Evolutionary conservation across 2,113 vertebrate genomes (phyloP).

Genomic region (Protobothrops flavoviridis): DNA sequence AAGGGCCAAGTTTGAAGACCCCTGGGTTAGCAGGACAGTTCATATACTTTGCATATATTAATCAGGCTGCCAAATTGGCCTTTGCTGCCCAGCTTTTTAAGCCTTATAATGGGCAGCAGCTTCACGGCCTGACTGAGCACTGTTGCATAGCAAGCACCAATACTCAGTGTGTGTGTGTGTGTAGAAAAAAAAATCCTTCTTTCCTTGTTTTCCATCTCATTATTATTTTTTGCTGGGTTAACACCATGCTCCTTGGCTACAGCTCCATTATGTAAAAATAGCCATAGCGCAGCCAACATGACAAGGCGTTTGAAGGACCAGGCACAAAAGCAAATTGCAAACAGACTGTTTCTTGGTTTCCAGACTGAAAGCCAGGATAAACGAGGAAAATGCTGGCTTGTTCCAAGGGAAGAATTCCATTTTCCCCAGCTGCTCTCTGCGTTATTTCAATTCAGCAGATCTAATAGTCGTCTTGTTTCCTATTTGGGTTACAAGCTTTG

Average conservation of each 20-base stretch:
- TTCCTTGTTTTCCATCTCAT: not conserved
- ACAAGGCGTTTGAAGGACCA: not conserved
- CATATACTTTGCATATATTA: too few relatives aligned
- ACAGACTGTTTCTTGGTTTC: not conserved
- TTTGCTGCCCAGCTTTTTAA: not conserved
- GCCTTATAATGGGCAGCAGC: not conserved
- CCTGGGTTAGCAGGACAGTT: too few relatives aligned
- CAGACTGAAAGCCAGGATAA: not conserved
- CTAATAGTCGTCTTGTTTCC: not conserved
- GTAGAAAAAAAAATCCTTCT: too few relatives aligned
- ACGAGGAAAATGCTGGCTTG: not conserved
- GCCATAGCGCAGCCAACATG: not conserved
- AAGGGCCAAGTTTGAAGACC: too few relatives aligned
- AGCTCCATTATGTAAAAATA: not conserved
- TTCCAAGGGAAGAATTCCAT: too few relatives aligned
- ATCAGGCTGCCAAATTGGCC: not conserved
- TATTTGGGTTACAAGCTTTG: too few relatives aligned
- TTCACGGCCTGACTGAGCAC: not conserved
- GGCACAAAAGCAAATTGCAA: not conserved
- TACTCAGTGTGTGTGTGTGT: too few relatives aligned
- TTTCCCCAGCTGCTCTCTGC: not conserved
- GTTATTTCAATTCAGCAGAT: not conserved
- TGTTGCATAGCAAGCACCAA: too few relatives aligned
- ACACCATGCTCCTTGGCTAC: rapidly evolving
- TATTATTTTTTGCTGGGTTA: not conserved